Conservation (phyloP, 2,888 invertebrate genomes). For the Cheiracanthium punctorium region DNA sequence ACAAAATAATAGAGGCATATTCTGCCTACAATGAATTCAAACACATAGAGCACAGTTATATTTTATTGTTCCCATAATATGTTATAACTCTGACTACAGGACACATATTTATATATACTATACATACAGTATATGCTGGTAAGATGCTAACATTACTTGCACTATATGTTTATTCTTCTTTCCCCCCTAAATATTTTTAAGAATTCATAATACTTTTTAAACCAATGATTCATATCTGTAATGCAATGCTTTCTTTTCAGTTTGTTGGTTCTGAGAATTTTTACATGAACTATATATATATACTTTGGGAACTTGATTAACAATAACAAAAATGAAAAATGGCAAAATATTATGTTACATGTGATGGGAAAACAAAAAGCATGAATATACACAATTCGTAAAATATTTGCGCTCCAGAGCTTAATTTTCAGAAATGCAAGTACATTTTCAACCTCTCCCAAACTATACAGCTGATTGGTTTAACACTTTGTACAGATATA, state of each 20-base stretch:
- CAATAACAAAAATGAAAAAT: not conserved
- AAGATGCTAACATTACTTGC: conserved; percentile 7
- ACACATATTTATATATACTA: conserved; percentile 50
- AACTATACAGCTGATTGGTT: no score
- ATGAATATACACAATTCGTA: no score
- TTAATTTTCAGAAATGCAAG: no score
- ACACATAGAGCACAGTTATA: conserved; percentile 36
- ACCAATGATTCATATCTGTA: no score
- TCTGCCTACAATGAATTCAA: not conserved
- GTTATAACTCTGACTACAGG: conserved; percentile 56
- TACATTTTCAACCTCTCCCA: no score
- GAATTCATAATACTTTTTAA: no score
- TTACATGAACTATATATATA: no score
- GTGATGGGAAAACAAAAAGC: not conserved
- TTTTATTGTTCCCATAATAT: conserved; percentile 64
- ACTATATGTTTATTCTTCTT: not conserved
- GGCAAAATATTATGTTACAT: not conserved
- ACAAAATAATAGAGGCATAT: not conserved
- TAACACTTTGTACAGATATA: no score
- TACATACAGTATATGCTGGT: conserved; percentile 34
- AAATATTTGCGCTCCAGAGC: no score
- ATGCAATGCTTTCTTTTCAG: no score
- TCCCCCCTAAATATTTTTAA: not conserved
- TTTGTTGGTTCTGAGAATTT: not conserved
- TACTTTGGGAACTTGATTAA: not conserved